Percentiles rank a stretch among this genome's conserved stretches.
phyloP scores from a whole-genome alignment of 2,888 invertebrate species.

The Sarcophaga rosellei region DNA sequence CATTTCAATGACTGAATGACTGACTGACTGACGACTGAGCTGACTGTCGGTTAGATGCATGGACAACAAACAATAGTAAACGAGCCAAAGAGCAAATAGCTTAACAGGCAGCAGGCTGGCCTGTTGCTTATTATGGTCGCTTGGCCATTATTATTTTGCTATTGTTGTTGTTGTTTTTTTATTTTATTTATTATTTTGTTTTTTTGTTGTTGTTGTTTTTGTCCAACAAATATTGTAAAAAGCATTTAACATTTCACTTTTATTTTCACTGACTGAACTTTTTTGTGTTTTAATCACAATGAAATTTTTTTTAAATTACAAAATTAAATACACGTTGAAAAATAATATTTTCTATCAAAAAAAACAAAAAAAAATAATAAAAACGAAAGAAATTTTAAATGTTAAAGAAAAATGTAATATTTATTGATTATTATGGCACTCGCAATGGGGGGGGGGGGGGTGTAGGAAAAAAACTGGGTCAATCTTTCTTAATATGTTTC shows the following conservation, averaged over 20 bases:
- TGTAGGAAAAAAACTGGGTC: too few species aligned
- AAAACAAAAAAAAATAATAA: too few species aligned
- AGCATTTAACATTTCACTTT: slow-evolving; percentile 62
- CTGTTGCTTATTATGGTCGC: slow-evolving; percentile 45
- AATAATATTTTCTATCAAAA: neutral
- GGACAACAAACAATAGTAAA: slow-evolving; percentile 22
- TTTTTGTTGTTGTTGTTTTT: too few species aligned
- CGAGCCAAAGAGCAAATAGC: slow-evolving; percentile 46
- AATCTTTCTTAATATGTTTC: too few species aligned
- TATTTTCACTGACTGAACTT: slow-evolving; percentile 53
- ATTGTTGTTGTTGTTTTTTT: too few species aligned
- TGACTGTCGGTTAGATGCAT: too few species aligned
- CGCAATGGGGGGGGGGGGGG: too few species aligned
- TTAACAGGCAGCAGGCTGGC: slow-evolving; percentile 48
- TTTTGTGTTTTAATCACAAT: slow-evolving; percentile 41
- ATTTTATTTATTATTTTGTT: slow-evolving; percentile 6
- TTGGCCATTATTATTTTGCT: slow-evolving; percentile 33
- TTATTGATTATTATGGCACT: too few species aligned
- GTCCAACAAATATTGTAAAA: slow-evolving; percentile 30
- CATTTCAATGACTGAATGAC: slow-evolving; percentile 33
- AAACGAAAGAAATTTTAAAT: too few species aligned
- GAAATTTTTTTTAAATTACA: slow-evolving; percentile 30
- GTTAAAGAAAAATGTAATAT: too few species aligned
- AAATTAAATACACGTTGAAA: slow-evolving; percentile 24
- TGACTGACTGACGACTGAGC: neutral